Evolutionary conservation across 2,113 vertebrate genomes (phyloP), one percentile per base, ranked within the genome.

Genomic region (Gymnarchus niloticus): DNA sequence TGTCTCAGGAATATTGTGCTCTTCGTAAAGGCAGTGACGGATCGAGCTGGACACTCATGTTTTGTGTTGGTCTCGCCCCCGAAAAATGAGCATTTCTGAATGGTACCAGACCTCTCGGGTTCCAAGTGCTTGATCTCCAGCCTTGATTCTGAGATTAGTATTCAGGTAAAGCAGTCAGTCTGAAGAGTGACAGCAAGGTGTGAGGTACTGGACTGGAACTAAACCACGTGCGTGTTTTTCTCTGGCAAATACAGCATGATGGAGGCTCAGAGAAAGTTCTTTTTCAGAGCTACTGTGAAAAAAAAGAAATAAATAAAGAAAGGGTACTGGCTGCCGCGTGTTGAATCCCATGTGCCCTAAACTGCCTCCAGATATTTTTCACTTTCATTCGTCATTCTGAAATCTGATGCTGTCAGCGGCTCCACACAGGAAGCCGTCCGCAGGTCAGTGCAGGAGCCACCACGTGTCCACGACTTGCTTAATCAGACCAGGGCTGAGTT

Each of bases 331-430:
- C 33, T 17, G 19, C 76, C 52, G 52, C 14, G 87, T 88, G 85
- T 88, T 90, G 85, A 88, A 89, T 93, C 92, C 90, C 92, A 88
- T 82, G 91, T 78, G 90, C 91, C 88, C 90, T 88, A 88, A 73
- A 92, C 91, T 87, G 91, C 93, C 93, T 93, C 90, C 87, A 92
- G 87, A 91, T 91, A 91, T 86, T 91, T 92, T 93, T 91, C 88
- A 90, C 90, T 89, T 91, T 92, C 92, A 93, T 95, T 94, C 89
- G 92, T 94, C 92, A 93, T 92, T 91, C 87, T 89, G 87, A 88
- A 93, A 92, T 93, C 88, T 92, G 90, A 89, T 92, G 92, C 91
- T 88, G 90, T 95, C 94, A 94, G 92, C 93, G 90, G 87, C 93
- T 93, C 88, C 89, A 87, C 88, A 87, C 87, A n/a, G 49, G 52